phyloP scores from a whole-genome alignment of 2,797 vertebrate genomes.

The Aldrovandia affinis region DNA sequence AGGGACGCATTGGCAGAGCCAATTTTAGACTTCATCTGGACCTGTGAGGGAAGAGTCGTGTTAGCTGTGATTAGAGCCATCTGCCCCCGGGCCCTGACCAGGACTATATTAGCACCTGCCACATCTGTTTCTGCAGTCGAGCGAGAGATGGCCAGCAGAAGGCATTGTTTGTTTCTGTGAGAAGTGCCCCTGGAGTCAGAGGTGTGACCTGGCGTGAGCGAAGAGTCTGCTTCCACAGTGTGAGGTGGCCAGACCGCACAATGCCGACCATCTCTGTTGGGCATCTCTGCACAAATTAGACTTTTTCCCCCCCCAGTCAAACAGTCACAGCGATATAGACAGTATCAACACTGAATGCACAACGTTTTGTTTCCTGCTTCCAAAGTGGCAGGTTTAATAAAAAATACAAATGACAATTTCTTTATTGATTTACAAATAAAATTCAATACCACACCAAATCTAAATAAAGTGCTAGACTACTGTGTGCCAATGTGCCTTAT shows the following conservation, averaged over 20 bases:
- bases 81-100: slow-evolving; percentile 30
- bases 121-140: background rate
- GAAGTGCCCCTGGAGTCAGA: background rate
- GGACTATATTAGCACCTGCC: slow-evolving; percentile 6
- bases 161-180: background rate
- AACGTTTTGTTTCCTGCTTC: background rate
- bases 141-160: background rate
- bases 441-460: background rate
- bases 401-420: background rate
- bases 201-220: background rate
- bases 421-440: background rate
- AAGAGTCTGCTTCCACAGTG: background rate
- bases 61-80: slow-evolving; percentile 45
- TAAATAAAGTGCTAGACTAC: background rate
- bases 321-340: background rate
- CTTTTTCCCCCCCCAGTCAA: background rate
- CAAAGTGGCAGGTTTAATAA: background rate
- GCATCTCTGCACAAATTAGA: background rate
- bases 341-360: background rate
- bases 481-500: no score
- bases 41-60: slow-evolving; percentile 40
- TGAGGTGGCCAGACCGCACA: background rate
- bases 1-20: slow-evolving; percentile 8
- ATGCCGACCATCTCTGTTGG: background rate
- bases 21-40: slow-evolving; percentile 38